These are phyloP conservation scores for Oryctes rhinoceros DNA, from an alignment of 1,140 invertebrate genomes.

Conservation along the genomic window DNA sequence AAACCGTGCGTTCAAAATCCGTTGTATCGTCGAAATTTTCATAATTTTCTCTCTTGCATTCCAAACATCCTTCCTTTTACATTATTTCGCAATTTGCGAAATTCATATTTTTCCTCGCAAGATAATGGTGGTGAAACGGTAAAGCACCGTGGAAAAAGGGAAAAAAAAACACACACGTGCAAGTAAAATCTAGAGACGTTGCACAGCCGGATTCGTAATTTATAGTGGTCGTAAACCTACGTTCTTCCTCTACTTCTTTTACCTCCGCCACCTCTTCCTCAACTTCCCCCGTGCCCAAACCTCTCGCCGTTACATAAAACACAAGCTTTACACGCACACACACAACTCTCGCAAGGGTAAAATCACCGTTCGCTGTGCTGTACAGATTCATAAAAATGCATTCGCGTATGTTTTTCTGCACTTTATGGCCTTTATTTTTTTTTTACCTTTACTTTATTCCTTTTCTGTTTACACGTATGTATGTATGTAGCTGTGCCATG, in stretches of 20 bases:
- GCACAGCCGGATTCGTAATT: conserved; percentile 24
- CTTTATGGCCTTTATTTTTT: conserved; percentile 17
- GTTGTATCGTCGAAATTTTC: not conserved
- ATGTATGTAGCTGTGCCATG: not conserved
- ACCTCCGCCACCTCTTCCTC: not conserved
- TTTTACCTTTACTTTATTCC: not conserved
- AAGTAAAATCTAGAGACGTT: conserved; percentile 33
- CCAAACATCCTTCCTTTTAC: conserved; percentile 19
- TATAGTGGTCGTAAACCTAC: conserved; percentile 28
- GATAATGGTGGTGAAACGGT: conserved; percentile 26
- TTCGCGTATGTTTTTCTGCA: conserved; percentile 34
- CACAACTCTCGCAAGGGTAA: conserved; percentile 11
- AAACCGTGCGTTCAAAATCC: not conserved
- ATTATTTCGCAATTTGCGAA: conserved; percentile 36
- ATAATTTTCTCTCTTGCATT: not conserved
- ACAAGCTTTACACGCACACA: conserved; percentile 18
- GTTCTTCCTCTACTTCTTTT: not conserved
- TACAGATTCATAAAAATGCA: conserved; percentile 35
- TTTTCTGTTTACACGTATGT: not conserved
- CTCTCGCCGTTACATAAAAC: conserved; percentile 18
- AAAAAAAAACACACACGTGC: conserved; percentile 26
- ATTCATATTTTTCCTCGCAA: not conserved
- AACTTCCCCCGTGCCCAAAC: not conserved
- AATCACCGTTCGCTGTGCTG: not conserved
- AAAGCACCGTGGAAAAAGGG: not conserved